These are phyloP conservation scores for Helostoma temminkii DNA, from an alignment of 2,797 vertebrate genomes.

Conservation along the genomic window DNA sequence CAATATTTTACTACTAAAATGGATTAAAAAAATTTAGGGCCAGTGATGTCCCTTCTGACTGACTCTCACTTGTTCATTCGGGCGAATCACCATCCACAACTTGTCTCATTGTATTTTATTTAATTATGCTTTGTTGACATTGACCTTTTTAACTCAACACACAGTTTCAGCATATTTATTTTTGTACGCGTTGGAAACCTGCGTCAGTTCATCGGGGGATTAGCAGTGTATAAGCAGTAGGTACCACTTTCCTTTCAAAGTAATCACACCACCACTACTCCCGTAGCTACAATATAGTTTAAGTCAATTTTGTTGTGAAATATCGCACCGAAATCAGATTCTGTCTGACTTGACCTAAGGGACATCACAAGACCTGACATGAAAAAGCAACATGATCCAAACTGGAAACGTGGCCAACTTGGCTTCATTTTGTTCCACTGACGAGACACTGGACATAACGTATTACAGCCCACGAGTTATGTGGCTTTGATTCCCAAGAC, in stretches of 20 bases:
- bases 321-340: not conserved
- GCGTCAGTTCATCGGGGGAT: not conserved
- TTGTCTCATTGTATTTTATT: not conserved
- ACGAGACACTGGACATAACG: not conserved
- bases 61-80: not conserved
- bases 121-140: not conserved
- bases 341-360: not conserved
- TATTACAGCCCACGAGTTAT: not conserved
- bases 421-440: conserved; percentile 23
- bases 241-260: not conserved
- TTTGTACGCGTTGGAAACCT: conserved; percentile 36
- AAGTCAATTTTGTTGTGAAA: conserved; percentile 3
- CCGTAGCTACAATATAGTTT: not conserved
- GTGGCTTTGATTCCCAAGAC: not conserved
- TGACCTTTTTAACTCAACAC: not conserved
- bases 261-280: not conserved
- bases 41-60: not conserved
- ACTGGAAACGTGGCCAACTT: conserved; percentile 13
- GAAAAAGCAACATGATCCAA: conserved; percentile 11
- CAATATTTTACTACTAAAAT: too few relatives aligned
- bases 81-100: not conserved
- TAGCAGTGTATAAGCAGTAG: not conserved
- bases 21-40: too few relatives aligned
- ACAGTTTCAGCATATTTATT: conserved; percentile 28
- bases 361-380: not conserved